These are phyloP conservation scores for Cheilosia urbana DNA, from an alignment of 2,888 invertebrate genomes.

Conservation along the genomic window DNA sequence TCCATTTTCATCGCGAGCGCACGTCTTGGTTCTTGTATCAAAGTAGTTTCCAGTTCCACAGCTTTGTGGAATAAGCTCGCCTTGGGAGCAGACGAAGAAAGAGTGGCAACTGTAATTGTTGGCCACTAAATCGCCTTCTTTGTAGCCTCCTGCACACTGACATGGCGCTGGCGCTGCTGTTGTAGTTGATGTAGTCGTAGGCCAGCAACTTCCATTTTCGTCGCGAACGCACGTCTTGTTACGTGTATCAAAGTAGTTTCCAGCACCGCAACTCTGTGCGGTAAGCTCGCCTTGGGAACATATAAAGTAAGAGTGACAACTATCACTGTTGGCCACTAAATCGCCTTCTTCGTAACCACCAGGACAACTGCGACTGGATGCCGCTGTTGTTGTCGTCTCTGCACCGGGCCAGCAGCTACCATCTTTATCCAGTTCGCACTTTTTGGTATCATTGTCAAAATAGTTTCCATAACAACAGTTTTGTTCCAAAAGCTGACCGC, in stretches of 20 bases:
- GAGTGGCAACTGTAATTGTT: slow-evolving; percentile 5
- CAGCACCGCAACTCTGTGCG: slow-evolving; percentile 26
- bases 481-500: slow-evolving; percentile 67
- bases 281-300: slow-evolving; percentile 41
- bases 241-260: slow-evolving; percentile 36
- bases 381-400: slow-evolving; percentile 10
- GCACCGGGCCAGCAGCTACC: slow-evolving; percentile 5
- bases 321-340: background rate
- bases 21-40: background rate
- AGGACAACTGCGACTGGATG: slow-evolving; percentile 15
- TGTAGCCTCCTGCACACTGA: slow-evolving; percentile 32
- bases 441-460: slow-evolving; percentile 50
- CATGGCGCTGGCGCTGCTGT: slow-evolving; percentile 8
- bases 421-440: slow-evolving; percentile 66
- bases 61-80: background rate
- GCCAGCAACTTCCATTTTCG: slow-evolving; percentile 53
- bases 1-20: slow-evolving; percentile 8
- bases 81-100: slow-evolving; percentile 34
- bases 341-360: slow-evolving; percentile 56
- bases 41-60: slow-evolving; percentile 46
- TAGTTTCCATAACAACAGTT: slow-evolving; percentile 73
- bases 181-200: slow-evolving; percentile 16
- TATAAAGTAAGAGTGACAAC: slow-evolving; percentile 21
- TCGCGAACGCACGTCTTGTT: slow-evolving; percentile 30
- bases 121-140: slow-evolving; percentile 20